Evolutionary conservation across 64 coral and sea anemone species (phyloP), one percentile per base, ranked within the genome.

Genomic region (Pachyseris speciosa): DNA sequence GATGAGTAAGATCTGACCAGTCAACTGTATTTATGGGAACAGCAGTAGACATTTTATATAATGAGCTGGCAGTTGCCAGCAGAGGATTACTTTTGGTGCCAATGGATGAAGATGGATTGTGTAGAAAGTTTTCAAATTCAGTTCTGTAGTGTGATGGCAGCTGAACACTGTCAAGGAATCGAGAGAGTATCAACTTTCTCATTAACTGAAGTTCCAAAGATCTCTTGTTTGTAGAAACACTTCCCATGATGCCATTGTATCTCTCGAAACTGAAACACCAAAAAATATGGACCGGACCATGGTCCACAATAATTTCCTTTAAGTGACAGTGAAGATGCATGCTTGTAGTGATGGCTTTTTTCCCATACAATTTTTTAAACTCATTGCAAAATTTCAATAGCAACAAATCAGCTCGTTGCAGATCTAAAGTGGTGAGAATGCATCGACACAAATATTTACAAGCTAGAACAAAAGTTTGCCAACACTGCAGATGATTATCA

Each of bases 201-300:
- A 45, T 69, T 1, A 20, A 67, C 69, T 39, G 80, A 55, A 37
- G 88, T 91, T 10, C 64, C 64, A 8, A 67, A 11, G 15, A 67
- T 52, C 84, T 41, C 44, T 59, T 59, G 66, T 84, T 84, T 9
- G 66, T 40, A n/a, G n/a, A 59, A n/a, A 41, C 66, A 1, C 26
- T 19, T 26, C 80, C 80, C 12, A 84, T 25, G 6, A 84, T 57
- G 0, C 84, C 67, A 69, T 70, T 6, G 39, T 38, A 19, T 38
- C 84, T 25, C 37, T 86, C 65, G 20, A 86, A 72, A 12, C 65
- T 86, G 9, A 86, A 86, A 37, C 65, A 39, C 67, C 31, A 70
- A 70, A 70, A 70, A 1, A 13, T 13, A 70, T 70, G 31, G 12
- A 70, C 67, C 3, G 32, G 67, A 15, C 67, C 67, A 70, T 8